Percentiles rank a stretch among this genome's conserved stretches.
Conservation (phyloP, 2,888 invertebrate genomes). For the Drosophila longiperda region DNA sequence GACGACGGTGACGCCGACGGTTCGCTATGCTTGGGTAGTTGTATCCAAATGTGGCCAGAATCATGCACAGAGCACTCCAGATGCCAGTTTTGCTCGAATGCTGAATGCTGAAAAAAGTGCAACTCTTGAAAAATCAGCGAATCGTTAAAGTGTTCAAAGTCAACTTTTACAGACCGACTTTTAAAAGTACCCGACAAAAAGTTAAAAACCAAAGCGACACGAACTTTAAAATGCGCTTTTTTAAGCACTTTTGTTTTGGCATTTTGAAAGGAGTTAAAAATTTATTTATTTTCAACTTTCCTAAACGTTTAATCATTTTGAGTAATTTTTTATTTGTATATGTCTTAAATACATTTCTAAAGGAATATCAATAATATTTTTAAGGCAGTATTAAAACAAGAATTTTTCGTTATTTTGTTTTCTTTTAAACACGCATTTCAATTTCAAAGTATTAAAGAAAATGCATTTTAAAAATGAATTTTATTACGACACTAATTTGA, state of each 20-base stretch:
- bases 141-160: constrained; percentile 84
- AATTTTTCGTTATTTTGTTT: not conserved
- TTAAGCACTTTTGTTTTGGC: not conserved
- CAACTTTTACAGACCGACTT: constrained; percentile 66
- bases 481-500: constrained; percentile 69
- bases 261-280: not conserved
- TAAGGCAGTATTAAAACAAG: not conserved
- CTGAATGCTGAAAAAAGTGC: constrained; percentile 28
- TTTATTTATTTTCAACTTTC: not conserved
- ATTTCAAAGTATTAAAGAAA: constrained; percentile 23
- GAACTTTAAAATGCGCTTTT: constrained; percentile 21
- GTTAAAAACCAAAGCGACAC: constrained; percentile 15
- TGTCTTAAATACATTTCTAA: not conserved
- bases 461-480: constrained; percentile 62
- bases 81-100: constrained; percentile 13
- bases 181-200: constrained; percentile 16
- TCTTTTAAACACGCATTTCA: not conserved
- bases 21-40: constrained; percentile 36
- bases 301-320: not conserved
- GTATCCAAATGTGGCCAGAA: constrained; percentile 63
- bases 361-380: not conserved
- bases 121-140: constrained; percentile 81
- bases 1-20: constrained; percentile 34
- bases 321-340: not conserved
- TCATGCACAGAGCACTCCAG: constrained; percentile 23